Base-by-base conservation (phyloP, 2,113 vertebrate genomes). In the Xiphorhynchus elegans region DNA sequence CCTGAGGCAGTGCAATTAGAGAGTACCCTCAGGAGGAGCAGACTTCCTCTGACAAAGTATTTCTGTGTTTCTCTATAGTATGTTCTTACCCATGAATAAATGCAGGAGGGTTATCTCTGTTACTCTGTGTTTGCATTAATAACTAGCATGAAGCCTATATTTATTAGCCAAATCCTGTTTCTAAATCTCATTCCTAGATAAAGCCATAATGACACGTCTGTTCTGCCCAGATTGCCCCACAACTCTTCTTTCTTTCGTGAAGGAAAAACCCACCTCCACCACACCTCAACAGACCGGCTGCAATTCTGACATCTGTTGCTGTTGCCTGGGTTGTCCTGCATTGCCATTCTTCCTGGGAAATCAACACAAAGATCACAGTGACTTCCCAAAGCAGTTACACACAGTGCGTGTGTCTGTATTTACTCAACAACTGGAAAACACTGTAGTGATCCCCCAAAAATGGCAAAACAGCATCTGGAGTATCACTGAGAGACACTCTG, bases 161-260 rank as follows among this genome's bases (percentile, higher is more conserved):
- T 95, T 97, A 93, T 88, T 81, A 81, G 44, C 21, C 44, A 96
- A 93, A 94, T 90, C 94, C 95, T 67, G 44, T 39, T 56, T 92
- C 84, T 90, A 90, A 93, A 94, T 93, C 64, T 93, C 68, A 60
- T 56, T 84, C 44, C 56, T 37, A 70, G 72, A 96, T 88, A 81
- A 75, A 94, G 87, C 37, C 85, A 55, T 79, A 91, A 93, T 44
- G 63, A 40, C 78, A 50, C 17, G 33, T 50, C 52, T 96, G 47
- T 60, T 94, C 46, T 92, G 47, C 44, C 88, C 83, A 49, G 52
- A 86, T 28, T 94, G 75, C 40, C 49, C 68, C 2, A 4, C 44
- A 68, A 64, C 46, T 84, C 46, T 74, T 82, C 37, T 52, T 79
- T 24, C 52, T 80, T 88, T 86, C 50, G 35, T 9, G 9, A 44